A percentile compares a stretch with the other conserved stretches of the same genome.
Evolutionary conservation across 2,113 vertebrate species (phyloP).

Genomic region (Trematomus loennbergii): DNA sequence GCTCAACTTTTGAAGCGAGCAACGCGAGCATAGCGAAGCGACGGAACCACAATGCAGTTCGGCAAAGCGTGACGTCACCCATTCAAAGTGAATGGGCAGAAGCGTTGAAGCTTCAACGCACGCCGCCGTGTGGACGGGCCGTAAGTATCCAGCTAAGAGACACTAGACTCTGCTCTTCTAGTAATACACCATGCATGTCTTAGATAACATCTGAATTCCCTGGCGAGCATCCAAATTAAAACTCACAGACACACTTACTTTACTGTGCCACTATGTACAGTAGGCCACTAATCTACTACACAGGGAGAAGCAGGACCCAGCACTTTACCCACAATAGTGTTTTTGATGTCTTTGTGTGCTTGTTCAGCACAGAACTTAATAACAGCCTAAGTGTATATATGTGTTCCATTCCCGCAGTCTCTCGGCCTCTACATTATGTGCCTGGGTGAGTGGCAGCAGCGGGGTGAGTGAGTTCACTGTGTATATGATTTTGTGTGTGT

Average conservation of each 20-base stretch:
- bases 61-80: too few relatives aligned
- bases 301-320: conserved; percentile 16
- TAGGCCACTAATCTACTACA: conserved; percentile 1
- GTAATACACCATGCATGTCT: conserved; percentile 22
- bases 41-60: too few relatives aligned
- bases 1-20: too few relatives aligned
- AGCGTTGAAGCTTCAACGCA: too few relatives aligned
- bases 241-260: conserved; percentile 16
- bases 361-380: conserved; percentile 61
- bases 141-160: conserved; percentile 4
- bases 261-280: conserved; percentile 6
- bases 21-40: too few relatives aligned
- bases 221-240: conserved; percentile 44
- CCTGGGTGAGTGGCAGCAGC: conserved; percentile 44
- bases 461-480: conserved; percentile 71
- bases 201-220: conserved; percentile 20
- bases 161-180: neutral
- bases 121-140: too few relatives aligned
- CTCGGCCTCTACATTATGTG: conserved; percentile 40
- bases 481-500: conserved; percentile 5
- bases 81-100: too few relatives aligned
- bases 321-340: conserved; percentile 30
- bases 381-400: conserved; percentile 54
- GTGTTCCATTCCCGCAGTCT: conserved; percentile 48
- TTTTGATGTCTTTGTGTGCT: conserved; percentile 50